phyloP scores from a whole-genome alignment of 2,888 invertebrate species.

The Adineta ricciae region DNA sequence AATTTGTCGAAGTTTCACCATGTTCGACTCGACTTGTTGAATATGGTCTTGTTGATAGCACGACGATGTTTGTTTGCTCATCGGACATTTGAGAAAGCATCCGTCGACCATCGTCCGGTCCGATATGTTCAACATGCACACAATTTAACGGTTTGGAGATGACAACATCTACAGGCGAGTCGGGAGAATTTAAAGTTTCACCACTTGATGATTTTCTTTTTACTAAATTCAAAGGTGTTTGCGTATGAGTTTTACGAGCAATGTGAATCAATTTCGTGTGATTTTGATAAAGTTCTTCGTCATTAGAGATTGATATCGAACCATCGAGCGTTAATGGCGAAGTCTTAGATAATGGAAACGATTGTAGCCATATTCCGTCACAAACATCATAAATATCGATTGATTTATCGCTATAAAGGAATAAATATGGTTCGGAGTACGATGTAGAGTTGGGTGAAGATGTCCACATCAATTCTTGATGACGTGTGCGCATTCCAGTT shows the following conservation, averaged over 20 bases:
- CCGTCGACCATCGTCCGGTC: neutral
- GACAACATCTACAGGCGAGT: neutral
- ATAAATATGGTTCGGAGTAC: constrained; percentile 49
- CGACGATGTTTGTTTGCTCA: neutral
- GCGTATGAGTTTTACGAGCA: neutral
- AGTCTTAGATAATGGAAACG: constrained; percentile 73
- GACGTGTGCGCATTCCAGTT: constrained; percentile 71
- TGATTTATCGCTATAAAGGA: constrained; percentile 82
- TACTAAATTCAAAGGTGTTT: neutral
- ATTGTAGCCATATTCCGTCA: constrained; percentile 92
- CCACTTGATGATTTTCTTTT: neutral
- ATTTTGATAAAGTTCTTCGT: neutral
- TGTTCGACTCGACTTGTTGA: neutral
- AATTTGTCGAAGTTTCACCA: neutral
- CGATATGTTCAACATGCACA: neutral
- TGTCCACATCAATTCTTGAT: constrained; percentile 93
- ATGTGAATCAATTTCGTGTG: neutral
- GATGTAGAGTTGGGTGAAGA: constrained; percentile 66
- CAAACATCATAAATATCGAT: constrained; percentile 88
- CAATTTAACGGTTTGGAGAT: neutral
- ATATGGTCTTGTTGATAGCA: neutral
- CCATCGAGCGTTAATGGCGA: neutral
- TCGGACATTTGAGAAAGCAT: neutral
- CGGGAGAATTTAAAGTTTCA: neutral
- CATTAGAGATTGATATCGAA: neutral